Evolutionary conservation across 2,797 vertebrate species (phyloP), one percentile per base, ranked within the genome.

Genomic region (Propithecus perrieri): DNA sequence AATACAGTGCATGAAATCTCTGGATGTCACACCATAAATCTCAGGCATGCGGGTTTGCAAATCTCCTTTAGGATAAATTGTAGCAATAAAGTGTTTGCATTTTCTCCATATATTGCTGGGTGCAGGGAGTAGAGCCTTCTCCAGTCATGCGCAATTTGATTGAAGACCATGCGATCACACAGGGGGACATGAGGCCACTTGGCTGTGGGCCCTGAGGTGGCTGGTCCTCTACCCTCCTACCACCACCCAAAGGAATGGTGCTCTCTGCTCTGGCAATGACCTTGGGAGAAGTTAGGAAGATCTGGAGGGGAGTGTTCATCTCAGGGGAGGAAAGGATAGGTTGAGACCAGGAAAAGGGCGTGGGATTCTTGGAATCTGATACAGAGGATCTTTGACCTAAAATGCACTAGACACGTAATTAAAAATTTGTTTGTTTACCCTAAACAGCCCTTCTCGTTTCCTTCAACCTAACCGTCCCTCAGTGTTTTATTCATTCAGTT

Each of bases 11-110:
- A 80, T 7, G 2, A 97, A 97, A 98, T 71, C 10, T 93, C 96
- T 95, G 97, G 95, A 97, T 97, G 86, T 93, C 91, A 90, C 55
- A 90, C 91, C 74, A 63, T 98, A 98, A 97, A 98, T 98, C 96
- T 97, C 85, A 76, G 75, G 90, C 18, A 50, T 50, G 94, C 4
- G 9, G 94, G 94, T 98, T 98, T 97, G 96, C 89, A 97, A 92
- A 92, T 96, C 91, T 85, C 96, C 76, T 96, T 63, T 96, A 98
- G 97, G 89, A 96, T 97, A 98, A 91, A 98, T 97, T 80, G 97
- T 93, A 97, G 97, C 97, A 97, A 97, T 85, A 97, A 95, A 71
- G 87, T 86, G 88, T 97, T 96, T 96, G 96, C 83, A 95, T 97
- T 98, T 97, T 94, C 97, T 97, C 61, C 0, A 0, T 81, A 81